These are phyloP conservation scores for Molanna angustata DNA, from an alignment of 2,888 invertebrate genomes.

Conservation along the genomic window DNA sequence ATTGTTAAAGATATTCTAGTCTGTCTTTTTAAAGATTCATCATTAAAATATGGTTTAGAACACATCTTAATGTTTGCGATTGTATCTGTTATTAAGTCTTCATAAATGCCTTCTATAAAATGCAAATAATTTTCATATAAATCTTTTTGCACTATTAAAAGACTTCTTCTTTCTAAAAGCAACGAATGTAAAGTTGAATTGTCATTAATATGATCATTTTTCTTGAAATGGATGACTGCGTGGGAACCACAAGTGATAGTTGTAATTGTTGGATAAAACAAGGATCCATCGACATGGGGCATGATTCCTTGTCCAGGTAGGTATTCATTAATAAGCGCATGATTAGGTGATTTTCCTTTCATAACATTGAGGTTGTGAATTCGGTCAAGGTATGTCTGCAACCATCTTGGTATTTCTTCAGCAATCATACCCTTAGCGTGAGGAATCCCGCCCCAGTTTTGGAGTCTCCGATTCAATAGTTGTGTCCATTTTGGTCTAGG, in stretches of 20 bases:
- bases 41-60: constrained; percentile 52
- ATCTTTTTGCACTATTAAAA: constrained; percentile 78
- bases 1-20: constrained; percentile 89
- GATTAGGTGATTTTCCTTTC: constrained; percentile 76
- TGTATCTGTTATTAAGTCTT: constrained; percentile 61
- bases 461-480: constrained; percentile 84
- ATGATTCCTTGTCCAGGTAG: constrained; percentile 91
- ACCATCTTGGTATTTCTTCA: constrained; percentile 85
- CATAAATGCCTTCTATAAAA: constrained; percentile 70
- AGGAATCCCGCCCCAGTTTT: constrained; percentile 97
- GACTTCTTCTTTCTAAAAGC: constrained; percentile 82
- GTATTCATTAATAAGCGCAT: constrained; percentile 95
- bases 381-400: constrained; percentile 67
- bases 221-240: constrained; percentile 81
- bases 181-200: constrained; percentile 55
- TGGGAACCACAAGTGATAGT: constrained; percentile 92
- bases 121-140: constrained; percentile 85
- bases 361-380: constrained; percentile 69
- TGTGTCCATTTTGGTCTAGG: constrained; percentile 97
- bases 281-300: constrained; percentile 94
- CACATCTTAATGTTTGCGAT: constrained; percentile 67
- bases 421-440: constrained; percentile 92
- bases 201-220: constrained; percentile 41
- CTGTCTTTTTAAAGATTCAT: constrained; percentile 57
- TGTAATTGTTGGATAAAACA: constrained; percentile 89